Evolutionary conservation across 1,140 invertebrate species (phyloP).

Genomic region (Maconellicoccus hirsutus): DNA sequence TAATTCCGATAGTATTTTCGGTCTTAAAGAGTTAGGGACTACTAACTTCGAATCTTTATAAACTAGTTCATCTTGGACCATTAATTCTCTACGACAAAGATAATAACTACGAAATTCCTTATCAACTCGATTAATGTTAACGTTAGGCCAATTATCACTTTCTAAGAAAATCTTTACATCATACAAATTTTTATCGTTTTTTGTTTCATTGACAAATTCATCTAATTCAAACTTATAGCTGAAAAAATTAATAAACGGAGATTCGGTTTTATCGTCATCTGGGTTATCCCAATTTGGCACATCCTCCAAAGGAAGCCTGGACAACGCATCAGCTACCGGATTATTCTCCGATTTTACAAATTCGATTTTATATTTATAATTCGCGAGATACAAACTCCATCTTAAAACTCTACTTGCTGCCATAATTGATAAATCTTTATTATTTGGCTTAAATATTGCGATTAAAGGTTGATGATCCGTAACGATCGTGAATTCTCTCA

Average conservation of each 20-base stretch:
- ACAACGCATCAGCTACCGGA: constrained; percentile 21
- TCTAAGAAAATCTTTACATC: constrained; percentile 10
- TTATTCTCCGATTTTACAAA: constrained; percentile 20
- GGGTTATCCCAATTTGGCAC: neutral
- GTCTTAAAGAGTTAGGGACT: constrained; percentile 30
- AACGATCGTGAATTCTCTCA: too few species aligned
- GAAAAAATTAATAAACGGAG: neutral
- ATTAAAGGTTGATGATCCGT: neutral
- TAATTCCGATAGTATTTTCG: constrained; percentile 32
- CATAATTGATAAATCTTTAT: constrained; percentile 7
- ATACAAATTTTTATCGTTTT: neutral
- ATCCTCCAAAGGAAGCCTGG: neutral
- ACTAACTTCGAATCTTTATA: constrained; percentile 31
- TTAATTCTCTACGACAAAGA: constrained; percentile 28
- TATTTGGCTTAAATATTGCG: constrained; percentile 12
- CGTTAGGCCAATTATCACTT: constrained; percentile 10
- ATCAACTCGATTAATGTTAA: neutral
- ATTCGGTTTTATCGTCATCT: neutral
- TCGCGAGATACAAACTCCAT: constrained; percentile 15
- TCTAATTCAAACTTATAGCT: too few species aligned
- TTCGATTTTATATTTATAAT: constrained; percentile 24
- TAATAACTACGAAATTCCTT: neutral
- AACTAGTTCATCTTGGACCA: constrained; percentile 27
- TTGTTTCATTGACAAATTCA: too few species aligned
- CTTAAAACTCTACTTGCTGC: neutral